phyloP scores from a whole-genome alignment of 2,888 invertebrate genomes.

The Neoascia interrupta region DNA sequence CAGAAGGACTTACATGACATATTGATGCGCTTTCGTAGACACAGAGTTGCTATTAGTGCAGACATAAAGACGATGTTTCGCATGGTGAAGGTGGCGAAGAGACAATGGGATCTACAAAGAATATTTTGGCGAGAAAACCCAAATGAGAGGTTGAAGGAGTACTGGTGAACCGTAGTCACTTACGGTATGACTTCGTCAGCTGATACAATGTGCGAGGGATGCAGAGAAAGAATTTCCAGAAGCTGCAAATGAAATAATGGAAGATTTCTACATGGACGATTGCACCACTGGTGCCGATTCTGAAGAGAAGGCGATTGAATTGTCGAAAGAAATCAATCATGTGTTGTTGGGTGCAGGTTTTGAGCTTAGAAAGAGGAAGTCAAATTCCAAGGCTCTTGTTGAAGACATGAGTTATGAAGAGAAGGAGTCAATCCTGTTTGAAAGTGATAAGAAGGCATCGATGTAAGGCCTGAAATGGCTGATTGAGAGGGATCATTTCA shows the following conservation, averaged over 20 bases:
- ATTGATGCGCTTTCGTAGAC: neutral
- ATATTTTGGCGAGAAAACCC: conserved; percentile 38
- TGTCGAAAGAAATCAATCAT: too few species aligned
- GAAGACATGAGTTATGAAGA: too few species aligned
- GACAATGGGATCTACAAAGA: conserved; percentile 33
- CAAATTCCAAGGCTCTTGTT: too few species aligned
- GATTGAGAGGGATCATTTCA: conserved; percentile 7
- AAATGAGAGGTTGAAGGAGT: neutral
- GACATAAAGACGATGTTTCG: conserved; percentile 43
- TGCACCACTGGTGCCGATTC: conserved; percentile 7
- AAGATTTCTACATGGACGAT: conserved; percentile 39
- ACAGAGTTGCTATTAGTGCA: conserved; percentile 11
- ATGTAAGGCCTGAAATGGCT: conserved; percentile 33
- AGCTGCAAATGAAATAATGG: neutral
- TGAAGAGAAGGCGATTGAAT: conserved; percentile 1
- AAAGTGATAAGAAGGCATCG: conserved; percentile 29
- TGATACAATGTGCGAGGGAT: conserved; percentile 20
- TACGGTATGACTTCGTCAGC: conserved; percentile 23
- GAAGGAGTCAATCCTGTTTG: too few species aligned
- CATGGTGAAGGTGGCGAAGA: conserved; percentile 10
- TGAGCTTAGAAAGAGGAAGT: too few species aligned
- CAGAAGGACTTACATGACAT: neutral
- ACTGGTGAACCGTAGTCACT: conserved; percentile 34
- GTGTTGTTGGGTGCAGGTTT: too few species aligned
- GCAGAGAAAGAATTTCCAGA: neutral